These are phyloP conservation scores for Benthosema pterotum DNA, from an alignment of 2,797 vertebrate species.

Conservation along the genomic window DNA sequence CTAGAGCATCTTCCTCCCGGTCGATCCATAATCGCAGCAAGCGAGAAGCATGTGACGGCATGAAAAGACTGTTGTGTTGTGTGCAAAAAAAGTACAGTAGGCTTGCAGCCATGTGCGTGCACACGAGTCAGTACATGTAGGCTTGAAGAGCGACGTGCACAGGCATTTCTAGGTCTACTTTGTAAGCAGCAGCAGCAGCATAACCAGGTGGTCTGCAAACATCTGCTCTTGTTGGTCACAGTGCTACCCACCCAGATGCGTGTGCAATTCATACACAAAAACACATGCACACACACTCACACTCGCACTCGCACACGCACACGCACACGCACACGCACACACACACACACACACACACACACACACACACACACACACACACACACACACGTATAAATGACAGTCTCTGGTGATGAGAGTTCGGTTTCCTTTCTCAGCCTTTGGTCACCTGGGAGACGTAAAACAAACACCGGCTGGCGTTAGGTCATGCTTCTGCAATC, in stretches of 20 bases:
- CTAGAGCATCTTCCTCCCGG: no score
- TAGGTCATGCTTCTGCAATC: slow-evolving; percentile 82
- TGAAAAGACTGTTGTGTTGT: no score
- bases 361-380: slow-evolving; percentile 49
- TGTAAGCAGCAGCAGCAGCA: slow-evolving; percentile 53
- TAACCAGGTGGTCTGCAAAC: slow-evolving; percentile 71
- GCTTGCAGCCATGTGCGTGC: no score
- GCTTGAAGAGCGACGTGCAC: no score
- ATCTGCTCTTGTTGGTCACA: slow-evolving; percentile 71
- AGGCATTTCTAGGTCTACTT: slow-evolving; percentile 8
- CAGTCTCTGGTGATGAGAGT: slow-evolving; percentile 73
- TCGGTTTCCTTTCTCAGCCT: slow-evolving; percentile 78
- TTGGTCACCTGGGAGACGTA: slow-evolving; percentile 80
- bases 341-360: slow-evolving; percentile 34
- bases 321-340: slow-evolving; percentile 31
- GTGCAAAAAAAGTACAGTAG: no score
- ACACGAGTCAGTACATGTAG: no score
- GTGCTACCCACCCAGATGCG: slow-evolving; percentile 63
- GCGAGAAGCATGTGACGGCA: no score
- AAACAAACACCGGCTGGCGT: slow-evolving; percentile 80
- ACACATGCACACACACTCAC: not conserved
- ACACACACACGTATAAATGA: slow-evolving; percentile 66
- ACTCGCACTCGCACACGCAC: slow-evolving; percentile 8
- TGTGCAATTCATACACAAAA: slow-evolving; percentile 32
- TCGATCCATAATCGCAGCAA: no score